A percentile compares a stretch with the other conserved stretches of the same genome.
phyloP scores from a whole-genome alignment of 2,888 invertebrate species.

The Zele albiditarsus region DNA sequence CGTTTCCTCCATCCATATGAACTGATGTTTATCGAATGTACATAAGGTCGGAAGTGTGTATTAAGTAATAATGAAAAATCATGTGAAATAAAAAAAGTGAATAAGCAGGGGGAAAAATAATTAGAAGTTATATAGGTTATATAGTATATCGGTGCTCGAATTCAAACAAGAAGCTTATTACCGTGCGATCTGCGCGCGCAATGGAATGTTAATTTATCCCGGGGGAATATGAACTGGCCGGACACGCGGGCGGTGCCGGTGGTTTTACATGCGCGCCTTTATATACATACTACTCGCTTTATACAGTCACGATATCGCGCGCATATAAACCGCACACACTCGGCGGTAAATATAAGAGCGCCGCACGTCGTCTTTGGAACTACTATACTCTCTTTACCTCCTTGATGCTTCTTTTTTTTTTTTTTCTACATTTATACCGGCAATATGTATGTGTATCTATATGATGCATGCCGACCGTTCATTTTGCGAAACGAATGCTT shows the following conservation, averaged over 20 bases:
- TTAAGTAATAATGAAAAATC: neutral
- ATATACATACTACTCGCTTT: constrained; percentile 32
- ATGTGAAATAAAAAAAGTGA: neutral
- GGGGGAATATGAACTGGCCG: constrained; percentile 29
- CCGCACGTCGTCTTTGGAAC: constrained; percentile 31
- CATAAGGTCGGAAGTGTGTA: neutral
- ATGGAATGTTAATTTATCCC: constrained; percentile 44
- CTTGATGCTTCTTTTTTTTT: constrained; percentile 26
- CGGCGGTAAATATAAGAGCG: constrained; percentile 30
- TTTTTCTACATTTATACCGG: constrained; percentile 16
- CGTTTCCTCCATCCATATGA: too few species aligned
- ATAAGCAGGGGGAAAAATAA: neutral
- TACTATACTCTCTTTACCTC: neutral
- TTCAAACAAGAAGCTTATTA: constrained; percentile 45
- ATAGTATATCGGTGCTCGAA: constrained; percentile 22
- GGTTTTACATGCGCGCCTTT: constrained; percentile 32
- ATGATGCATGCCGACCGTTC: constrained; percentile 41
- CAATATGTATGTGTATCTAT: neutral
- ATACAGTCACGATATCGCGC: constrained; percentile 28
- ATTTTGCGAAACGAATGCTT: constrained; percentile 45
- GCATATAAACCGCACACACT: constrained; percentile 22
- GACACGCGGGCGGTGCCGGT: constrained; percentile 39
- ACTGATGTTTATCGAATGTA: neutral
- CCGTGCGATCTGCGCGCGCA: constrained; percentile 33
- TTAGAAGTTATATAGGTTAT: neutral